Evolutionary conservation across 2,113 vertebrate genomes (phyloP), one percentile per base, ranked within the genome.

Genomic region (Proterorhinus semilunaris): DNA sequence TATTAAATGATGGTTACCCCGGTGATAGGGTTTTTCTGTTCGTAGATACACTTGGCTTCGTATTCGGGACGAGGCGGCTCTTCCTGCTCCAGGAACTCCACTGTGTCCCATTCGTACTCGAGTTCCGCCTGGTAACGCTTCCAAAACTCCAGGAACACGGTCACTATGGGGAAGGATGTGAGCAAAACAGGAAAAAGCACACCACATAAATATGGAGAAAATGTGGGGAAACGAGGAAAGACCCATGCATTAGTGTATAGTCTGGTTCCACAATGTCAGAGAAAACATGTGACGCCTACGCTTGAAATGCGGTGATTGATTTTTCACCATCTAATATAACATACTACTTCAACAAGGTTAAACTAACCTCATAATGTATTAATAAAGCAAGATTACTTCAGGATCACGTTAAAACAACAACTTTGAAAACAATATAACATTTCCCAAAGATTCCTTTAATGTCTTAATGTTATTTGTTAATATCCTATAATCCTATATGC

Each of bases 81-180:
- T 71, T 97, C 94, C 87, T 98, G 96, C 78, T 97, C 95, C 9
- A 98, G 87, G 66, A 94, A 93, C 83, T 98, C 96, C 47, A 95
- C 94, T 0, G 96, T 96, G 90, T 98, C 96, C 96, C 96, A 98
- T 10, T 95, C 91, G 2, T 98, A 98, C 79, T 98, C 96, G 42
- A 98, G 90, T 53, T 95, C 92, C 3, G 95, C 95, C 86, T 98
- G 96, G 53, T 95, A 92, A 6, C 96, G 91, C 81, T 98, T 98
- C 96, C 96, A 98, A 53, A 98, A 96, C 90, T 98, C 96, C 91
- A 98, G 83, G 71, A 98, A 97, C 79, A 98, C 70, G 0, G 96
- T 97, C 9, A 98, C 96, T 98, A 1, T 43, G 48, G 21, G 50
- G 11, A 50, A 62, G 36, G 70, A 84, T 49, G 69, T 17, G 0